Percentiles rank a stretch among this genome's conserved stretches.
These are phyloP conservation scores for Deilephila elpenor DNA, from an alignment of 2,888 invertebrate genomes.

Conservation along the genomic window DNA sequence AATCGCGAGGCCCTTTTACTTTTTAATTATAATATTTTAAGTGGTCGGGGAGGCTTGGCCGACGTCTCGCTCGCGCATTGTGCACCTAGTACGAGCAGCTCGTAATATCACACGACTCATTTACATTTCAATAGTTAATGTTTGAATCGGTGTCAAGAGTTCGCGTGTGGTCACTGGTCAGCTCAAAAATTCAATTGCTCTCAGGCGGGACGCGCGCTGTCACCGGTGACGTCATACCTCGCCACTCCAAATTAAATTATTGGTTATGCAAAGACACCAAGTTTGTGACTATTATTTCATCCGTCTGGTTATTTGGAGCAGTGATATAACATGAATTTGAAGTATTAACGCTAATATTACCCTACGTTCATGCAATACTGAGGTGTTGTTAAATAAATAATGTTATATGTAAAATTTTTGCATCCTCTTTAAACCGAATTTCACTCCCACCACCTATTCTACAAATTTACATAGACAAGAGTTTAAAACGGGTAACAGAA, in stretches of 20 bases:
- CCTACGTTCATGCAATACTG: too few species aligned
- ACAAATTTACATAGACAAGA: too few species aligned
- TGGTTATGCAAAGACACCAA: neutral
- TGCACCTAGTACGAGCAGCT: neutral
- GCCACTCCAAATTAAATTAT: constrained; percentile 7
- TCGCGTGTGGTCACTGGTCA: constrained; percentile 13
- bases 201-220: constrained; percentile 3
- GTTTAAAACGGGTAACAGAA: too few species aligned
- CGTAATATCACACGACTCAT: constrained; percentile 1
- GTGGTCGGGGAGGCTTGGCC: neutral
- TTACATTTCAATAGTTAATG: constrained; percentile 20
- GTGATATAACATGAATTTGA: neutral
- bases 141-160: constrained; percentile 23
- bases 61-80: constrained; percentile 10
- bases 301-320: neutral
- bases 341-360: neutral
- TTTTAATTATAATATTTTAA: constrained; percentile 16
- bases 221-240: constrained; percentile 13
- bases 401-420: too few species aligned
- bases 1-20: constrained; percentile 20
- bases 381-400: too few species aligned
- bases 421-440: too few species aligned
- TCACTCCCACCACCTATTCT: too few species aligned
- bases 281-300: neutral
- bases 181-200: constrained; percentile 24